Conservation (phyloP, 2,797 vertebrate species). For the Mormyrops attenuatus region DNA sequence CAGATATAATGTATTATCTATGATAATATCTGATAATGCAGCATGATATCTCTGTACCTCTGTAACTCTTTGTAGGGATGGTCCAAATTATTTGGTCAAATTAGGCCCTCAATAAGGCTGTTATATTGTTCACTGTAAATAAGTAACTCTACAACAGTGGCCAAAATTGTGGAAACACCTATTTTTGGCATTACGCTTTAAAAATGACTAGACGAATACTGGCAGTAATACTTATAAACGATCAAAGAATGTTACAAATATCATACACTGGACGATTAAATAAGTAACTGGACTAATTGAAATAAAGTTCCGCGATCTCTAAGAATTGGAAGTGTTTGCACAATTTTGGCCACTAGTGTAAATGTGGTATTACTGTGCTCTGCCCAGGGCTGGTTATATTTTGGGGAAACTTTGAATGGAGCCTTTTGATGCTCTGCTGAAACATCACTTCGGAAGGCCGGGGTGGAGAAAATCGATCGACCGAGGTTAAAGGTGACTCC, state of each 20-base stretch:
- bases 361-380: neutral
- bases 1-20: neutral
- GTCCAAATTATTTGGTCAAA: neutral
- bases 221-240: too few species aligned
- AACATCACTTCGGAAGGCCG: neutral
- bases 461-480: slow-evolving; percentile 22
- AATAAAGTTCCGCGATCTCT: neutral
- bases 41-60: neutral
- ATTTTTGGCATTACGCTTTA: too few species aligned
- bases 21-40: neutral
- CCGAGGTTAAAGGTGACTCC: slow-evolving; percentile 31
- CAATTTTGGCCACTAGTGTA: neutral
- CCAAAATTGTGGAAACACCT: too few species aligned
- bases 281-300: neutral
- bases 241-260: too few species aligned
- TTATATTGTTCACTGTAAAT: neutral
- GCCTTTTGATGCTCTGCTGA: neutral
- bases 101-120: neutral
- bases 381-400: neutral
- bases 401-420: neutral
- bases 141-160: neutral
- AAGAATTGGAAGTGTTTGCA: neutral
- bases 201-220: too few species aligned
- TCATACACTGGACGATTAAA: neutral
- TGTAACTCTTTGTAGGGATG: neutral